Percentiles rank a stretch among this genome's conserved stretches.
Conservation (phyloP, 2,888 invertebrate genomes). For the Oegoconia quadripuncta region DNA sequence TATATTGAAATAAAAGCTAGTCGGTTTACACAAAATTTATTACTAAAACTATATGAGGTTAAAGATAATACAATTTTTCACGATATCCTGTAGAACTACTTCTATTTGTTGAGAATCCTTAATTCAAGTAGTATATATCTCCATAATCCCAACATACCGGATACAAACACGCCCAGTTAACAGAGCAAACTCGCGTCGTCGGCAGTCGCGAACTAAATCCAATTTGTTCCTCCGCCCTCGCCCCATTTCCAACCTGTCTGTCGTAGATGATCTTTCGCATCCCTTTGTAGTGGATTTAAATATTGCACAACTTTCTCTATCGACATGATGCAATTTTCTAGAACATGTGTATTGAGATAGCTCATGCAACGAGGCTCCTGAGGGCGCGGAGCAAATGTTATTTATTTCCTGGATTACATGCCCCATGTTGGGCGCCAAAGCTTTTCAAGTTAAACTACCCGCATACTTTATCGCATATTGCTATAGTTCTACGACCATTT, state of each 20-base stretch:
- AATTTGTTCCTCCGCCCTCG: constrained; percentile 27
- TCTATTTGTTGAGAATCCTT: too few species aligned
- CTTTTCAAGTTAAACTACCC: not conserved
- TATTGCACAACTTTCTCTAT: constrained; percentile 2
- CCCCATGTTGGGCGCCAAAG: constrained; percentile 9
- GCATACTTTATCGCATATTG: too few species aligned
- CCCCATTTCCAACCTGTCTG: constrained; percentile 7
- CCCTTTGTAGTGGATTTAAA: constrained; percentile 15
- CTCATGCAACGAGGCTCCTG: not conserved
- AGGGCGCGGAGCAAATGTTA: too few species aligned
- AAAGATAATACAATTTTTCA: too few species aligned
- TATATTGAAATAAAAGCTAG: too few species aligned
- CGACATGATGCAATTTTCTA: constrained; percentile 4
- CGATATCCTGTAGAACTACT: too few species aligned
- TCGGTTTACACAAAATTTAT: too few species aligned
- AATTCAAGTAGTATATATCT: not conserved
- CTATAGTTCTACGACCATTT: too few species aligned
- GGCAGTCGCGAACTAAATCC: constrained; percentile 26
- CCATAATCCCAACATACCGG: not conserved
- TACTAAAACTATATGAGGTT: too few species aligned
- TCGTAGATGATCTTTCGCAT: constrained; percentile 8
- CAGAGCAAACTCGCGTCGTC: too few species aligned
- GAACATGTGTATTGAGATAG: constrained; percentile 1
- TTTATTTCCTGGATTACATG: too few species aligned
- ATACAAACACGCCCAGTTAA: constrained; percentile 4